Percentiles rank a stretch among this genome's conserved stretches.
Evolutionary conservation across 2,113 vertebrate genomes (phyloP).

Genomic region (Atlantisia rogersi): DNA sequence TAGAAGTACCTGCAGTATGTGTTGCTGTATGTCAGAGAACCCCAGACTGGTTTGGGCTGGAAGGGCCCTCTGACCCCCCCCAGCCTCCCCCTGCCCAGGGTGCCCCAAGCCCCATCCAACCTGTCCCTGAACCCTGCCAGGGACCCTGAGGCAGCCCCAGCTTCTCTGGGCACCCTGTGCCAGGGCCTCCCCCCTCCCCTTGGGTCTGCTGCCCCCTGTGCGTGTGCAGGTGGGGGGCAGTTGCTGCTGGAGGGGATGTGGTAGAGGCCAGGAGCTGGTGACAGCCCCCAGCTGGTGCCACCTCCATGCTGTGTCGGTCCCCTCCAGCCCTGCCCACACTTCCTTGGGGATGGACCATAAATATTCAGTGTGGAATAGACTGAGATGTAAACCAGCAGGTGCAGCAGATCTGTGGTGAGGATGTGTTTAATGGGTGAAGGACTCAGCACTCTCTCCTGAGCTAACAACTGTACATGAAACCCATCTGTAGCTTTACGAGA

Average conservation of each 20-base stretch:
- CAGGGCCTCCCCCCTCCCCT: background rate
- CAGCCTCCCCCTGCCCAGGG: background rate
- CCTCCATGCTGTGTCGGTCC: background rate
- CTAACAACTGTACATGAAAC: slow-evolving; percentile 64
- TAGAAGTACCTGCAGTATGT: background rate
- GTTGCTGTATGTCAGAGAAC: background rate
- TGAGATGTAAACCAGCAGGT: slow-evolving; percentile 75
- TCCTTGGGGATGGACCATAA: slow-evolving; percentile 50
- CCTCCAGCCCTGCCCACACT: background rate
- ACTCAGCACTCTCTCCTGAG: slow-evolving; percentile 68
- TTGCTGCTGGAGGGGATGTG: fast-evolving
- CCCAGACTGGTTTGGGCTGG: background rate
- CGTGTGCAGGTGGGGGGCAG: background rate
- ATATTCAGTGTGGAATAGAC: slow-evolving; percentile 68
- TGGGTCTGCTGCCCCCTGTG: background rate
- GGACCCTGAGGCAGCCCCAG: background rate
- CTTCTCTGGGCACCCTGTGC: background rate
- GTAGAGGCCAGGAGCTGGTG: background rate
- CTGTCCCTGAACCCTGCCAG: background rate
- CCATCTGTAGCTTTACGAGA: slow-evolving; percentile 75
- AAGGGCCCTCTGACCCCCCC: too few relatives aligned
- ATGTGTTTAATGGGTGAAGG: slow-evolving; percentile 56
- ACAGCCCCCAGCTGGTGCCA: slow-evolving; percentile 47
- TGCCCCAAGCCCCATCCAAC: fast-evolving
- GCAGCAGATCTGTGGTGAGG: slow-evolving; percentile 68